Evolutionary conservation across 2,797 vertebrate genomes (phyloP).

Genomic region (Pseudomugil gertrudae): DNA sequence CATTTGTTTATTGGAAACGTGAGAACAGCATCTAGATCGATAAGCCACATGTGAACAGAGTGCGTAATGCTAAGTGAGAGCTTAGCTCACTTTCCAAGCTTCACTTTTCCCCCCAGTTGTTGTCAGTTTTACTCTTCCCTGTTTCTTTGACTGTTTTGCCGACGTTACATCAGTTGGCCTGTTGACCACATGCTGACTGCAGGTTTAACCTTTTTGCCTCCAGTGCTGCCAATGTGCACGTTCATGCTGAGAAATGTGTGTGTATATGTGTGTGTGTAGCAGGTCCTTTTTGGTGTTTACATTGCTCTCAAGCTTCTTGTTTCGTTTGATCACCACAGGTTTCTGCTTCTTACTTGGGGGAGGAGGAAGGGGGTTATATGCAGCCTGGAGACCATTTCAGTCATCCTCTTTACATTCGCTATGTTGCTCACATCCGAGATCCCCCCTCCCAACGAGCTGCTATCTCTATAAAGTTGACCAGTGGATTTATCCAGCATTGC

Average conservation of each 20-base stretch:
- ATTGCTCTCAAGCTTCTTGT: slow-evolving; percentile 33
- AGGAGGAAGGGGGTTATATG: slow-evolving; percentile 26
- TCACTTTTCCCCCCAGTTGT: not conserved
- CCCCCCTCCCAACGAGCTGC: slow-evolving; percentile 39
- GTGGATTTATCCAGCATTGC: slow-evolving; percentile 70
- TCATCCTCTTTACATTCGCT: slow-evolving; percentile 20
- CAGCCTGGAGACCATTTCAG: slow-evolving; percentile 26
- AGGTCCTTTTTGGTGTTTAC: slow-evolving; percentile 11
- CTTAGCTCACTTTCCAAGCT: slow-evolving; percentile 16
- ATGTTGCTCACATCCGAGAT: slow-evolving; percentile 34
- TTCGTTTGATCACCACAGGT: slow-evolving; percentile 43
- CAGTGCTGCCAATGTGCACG: slow-evolving; percentile 20
- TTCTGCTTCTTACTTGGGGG: slow-evolving; percentile 31
- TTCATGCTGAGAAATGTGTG: not conserved
- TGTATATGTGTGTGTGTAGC: slow-evolving; percentile 4
- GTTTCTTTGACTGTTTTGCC: slow-evolving; percentile 42
- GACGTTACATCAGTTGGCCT: slow-evolving; percentile 42
- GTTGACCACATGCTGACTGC: slow-evolving; percentile 62
- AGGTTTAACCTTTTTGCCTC: slow-evolving; percentile 63
- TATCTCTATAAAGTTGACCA: slow-evolving; percentile 64
- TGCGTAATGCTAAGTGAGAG: slow-evolving; percentile 13
- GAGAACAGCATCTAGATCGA: slow-evolving; percentile 51
- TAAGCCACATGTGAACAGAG: slow-evolving; percentile 8
- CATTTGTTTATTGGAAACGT: slow-evolving; percentile 63
- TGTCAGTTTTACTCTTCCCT: slow-evolving; percentile 23